Conservation (phyloP, 2,797 vertebrate genomes). For the Thaleichthys pacificus region DNA sequence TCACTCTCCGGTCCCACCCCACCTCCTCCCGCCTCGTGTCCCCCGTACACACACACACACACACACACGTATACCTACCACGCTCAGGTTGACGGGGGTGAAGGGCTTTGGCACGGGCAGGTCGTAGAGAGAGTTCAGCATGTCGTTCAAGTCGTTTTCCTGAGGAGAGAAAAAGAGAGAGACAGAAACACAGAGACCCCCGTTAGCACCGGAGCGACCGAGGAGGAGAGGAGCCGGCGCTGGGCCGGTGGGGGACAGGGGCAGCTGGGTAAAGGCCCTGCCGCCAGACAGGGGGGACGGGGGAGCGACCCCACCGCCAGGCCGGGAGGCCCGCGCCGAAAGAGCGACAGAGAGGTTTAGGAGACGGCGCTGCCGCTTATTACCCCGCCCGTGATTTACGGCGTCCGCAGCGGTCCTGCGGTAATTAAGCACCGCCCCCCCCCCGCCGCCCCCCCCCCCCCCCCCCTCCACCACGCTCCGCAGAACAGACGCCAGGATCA, state of each 20-base stretch:
- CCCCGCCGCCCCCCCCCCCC: no score
- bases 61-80: constrained; percentile 79
- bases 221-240: no score
- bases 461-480: neutral
- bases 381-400: constrained; percentile 72
- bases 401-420: constrained; percentile 58
- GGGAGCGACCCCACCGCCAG: no score
- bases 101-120: constrained; percentile 92
- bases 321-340: constrained; percentile 56
- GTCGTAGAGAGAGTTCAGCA: constrained; percentile 87
- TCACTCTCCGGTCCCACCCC: neutral
- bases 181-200: constrained; percentile 42
- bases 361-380: constrained; percentile 73
- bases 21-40: neutral
- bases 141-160: constrained; percentile 92
- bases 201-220: constrained; percentile 41
- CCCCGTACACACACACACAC: neutral
- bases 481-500: constrained; percentile 66
- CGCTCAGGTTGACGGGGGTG: constrained; percentile 87
- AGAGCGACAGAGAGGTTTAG: constrained; percentile 70
- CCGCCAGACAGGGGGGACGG: no score
- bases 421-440: constrained; percentile 67
- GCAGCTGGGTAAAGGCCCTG: no score
- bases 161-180: constrained; percentile 53
- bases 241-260: no score